These are phyloP conservation scores for Mnemiopsis leidyi DNA, from an alignment of 37 sponge, comb jelly and placozoan genomes.

Conservation along the genomic window DNA sequence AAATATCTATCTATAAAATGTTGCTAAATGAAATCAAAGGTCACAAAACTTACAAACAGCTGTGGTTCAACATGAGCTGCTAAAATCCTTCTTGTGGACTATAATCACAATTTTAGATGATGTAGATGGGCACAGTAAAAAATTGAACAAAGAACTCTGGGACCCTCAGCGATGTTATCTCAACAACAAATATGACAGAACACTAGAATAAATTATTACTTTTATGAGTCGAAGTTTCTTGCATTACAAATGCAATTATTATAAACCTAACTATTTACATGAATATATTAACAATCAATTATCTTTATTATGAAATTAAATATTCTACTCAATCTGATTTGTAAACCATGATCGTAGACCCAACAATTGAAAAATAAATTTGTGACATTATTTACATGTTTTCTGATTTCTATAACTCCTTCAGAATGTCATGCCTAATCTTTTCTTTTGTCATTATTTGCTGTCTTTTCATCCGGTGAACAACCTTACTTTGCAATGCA, in stretches of 20 bases:
- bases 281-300: neutral
- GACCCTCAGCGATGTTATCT: no score
- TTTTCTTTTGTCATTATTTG: conserved; percentile 54
- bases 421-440: conserved; percentile 35
- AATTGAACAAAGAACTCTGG: no score
- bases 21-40: no score
- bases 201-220: neutral
- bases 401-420: neutral
- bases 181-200: neutral
- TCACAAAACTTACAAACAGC: no score
- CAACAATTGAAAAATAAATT: neutral
- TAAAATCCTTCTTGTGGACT: no score
- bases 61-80: no score
- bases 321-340: no score
- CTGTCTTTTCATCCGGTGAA: conserved; percentile 60
- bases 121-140: no score
- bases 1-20: no score
- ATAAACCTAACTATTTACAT: neutral
- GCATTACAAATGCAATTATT: neutral
- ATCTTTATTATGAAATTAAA: neutral
- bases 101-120: no score
- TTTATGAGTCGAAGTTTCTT: neutral
- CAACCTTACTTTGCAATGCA: conserved; percentile 44
- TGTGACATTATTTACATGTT: neutral
- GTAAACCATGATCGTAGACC: neutral